phyloP scores from a whole-genome alignment of 1,140 invertebrate species.

The Microplitis demolitor region DNA sequence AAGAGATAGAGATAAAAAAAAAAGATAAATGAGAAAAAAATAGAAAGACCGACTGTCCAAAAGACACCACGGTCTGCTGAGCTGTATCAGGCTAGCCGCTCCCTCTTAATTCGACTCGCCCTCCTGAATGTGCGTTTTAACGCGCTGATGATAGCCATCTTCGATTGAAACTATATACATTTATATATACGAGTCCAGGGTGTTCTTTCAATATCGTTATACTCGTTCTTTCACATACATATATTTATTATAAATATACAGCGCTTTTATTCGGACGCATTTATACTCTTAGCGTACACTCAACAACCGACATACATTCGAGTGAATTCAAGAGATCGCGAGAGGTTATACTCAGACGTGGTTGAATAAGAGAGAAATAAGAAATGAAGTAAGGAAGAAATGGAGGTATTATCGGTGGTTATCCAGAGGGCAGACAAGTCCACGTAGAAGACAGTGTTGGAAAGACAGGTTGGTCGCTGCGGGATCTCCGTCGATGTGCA shows the following conservation, averaged over 20 bases:
- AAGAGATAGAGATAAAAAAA: too few relatives aligned
- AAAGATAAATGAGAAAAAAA: too few relatives aligned
- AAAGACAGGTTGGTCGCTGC: slow-evolving; percentile 59
- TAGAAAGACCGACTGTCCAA: too few relatives aligned
- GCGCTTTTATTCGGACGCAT: too few relatives aligned
- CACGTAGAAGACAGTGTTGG: slow-evolving; percentile 53
- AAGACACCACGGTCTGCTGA: too few relatives aligned
- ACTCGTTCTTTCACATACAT: too few relatives aligned
- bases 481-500: slow-evolving; percentile 48
- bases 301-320: neutral
- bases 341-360: neutral
- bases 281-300: neutral
- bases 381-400: slow-evolving; percentile 5
- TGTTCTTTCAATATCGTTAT: too few relatives aligned
- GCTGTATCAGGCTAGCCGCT: neutral
- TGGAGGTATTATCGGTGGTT: slow-evolving; percentile 55
- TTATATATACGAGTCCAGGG: too few relatives aligned
- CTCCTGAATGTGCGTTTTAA: neutral
- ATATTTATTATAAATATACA: too few relatives aligned
- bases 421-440: slow-evolving; percentile 38
- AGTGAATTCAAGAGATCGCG: too few relatives aligned
- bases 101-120: slow-evolving; percentile 13
- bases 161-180: neutral
- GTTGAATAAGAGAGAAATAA: neutral
- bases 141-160: slow-evolving; percentile 16